phyloP scores from a whole-genome alignment of 2,797 vertebrate genomes.

The Periophthalmus magnuspinnatus region DNA sequence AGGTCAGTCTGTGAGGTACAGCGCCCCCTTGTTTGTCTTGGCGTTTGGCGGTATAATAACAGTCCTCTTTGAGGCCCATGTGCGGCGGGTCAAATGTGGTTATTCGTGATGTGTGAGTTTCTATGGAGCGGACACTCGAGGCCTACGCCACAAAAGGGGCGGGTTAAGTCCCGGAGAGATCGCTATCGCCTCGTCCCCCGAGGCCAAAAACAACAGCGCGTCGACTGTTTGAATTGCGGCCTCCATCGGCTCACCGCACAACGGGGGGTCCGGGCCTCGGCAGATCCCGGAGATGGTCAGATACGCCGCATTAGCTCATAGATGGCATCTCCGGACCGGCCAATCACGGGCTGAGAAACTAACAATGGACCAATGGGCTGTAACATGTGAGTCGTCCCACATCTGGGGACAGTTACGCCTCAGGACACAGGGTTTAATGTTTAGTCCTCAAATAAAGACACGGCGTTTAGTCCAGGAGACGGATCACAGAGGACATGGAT shows the following conservation, averaged over 20 bases:
- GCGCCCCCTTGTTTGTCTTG: not conserved
- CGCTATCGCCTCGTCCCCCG: conserved; percentile 68
- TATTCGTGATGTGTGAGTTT: conserved; percentile 11
- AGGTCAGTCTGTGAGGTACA: conserved; percentile 32
- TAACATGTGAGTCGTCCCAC: conserved; percentile 31
- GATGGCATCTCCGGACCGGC: conserved; percentile 50
- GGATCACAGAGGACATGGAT: not conserved
- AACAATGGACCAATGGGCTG: conserved; percentile 33
- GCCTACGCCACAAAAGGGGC: conserved; percentile 52
- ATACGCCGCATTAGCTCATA: conserved; percentile 33
- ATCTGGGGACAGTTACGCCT: conserved; percentile 62
- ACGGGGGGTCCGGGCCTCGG: conserved; percentile 55
- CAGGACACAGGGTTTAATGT: not conserved
- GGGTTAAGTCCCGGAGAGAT: conserved; percentile 61
- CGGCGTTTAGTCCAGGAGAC: not conserved
- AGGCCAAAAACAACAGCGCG: conserved; percentile 75
- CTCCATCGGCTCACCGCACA: conserved; percentile 40
- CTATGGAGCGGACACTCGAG: conserved; percentile 21
- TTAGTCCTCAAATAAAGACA: not conserved
- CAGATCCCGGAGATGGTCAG: conserved; percentile 54
- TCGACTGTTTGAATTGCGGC: conserved; percentile 53
- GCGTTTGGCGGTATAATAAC: conserved; percentile 12
- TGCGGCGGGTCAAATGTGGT: conserved; percentile 18
- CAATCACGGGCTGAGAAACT: conserved; percentile 38
- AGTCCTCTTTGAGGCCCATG: conserved; percentile 8